Evolutionary conservation across 2,797 vertebrate genomes (phyloP).

Genomic region (Rhynchonycteris naso): DNA sequence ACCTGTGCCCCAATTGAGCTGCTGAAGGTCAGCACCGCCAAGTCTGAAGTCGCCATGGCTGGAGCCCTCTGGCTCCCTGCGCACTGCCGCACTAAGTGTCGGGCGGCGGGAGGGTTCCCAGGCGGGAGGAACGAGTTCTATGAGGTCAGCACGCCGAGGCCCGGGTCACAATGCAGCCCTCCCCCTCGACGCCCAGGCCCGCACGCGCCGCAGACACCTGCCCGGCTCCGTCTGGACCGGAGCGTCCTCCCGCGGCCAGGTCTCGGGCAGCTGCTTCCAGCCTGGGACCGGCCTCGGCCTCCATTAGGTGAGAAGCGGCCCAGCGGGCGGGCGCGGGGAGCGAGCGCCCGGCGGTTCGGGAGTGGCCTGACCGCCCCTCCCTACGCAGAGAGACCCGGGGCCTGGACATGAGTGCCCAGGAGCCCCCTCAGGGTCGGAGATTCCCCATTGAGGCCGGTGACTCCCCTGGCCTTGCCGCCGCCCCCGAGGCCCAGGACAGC

Average conservation of each 20-base stretch:
- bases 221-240: conserved; percentile 74
- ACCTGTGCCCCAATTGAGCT: background rate
- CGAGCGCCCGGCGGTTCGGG: background rate
- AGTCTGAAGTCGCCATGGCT: background rate
- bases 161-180: conserved; percentile 79
- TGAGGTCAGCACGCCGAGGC: conserved; percentile 73
- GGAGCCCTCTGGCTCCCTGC: background rate
- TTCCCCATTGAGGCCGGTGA: conserved; percentile 86
- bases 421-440: conserved; percentile 75
- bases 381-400: conserved; percentile 56
- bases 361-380: background rate
- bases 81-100: background rate
- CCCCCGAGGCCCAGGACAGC: conserved; percentile 78
- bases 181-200: conserved; percentile 43
- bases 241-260: conserved; percentile 74
- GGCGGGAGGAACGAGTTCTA: conserved; percentile 69
- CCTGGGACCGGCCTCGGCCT: conserved; percentile 76
- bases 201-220: conserved; percentile 72
- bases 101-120: background rate
- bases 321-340: background rate
- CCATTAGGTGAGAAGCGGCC: conserved; percentile 62
- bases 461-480: conserved; percentile 78
- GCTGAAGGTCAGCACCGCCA: background rate
- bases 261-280: conserved; percentile 77
- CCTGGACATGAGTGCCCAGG: conserved; percentile 83